Percentiles rank a stretch among this genome's conserved stretches.
Evolutionary conservation across 2,888 invertebrate genomes (phyloP).

Genomic region (Teleogryllus oceanicus): DNA sequence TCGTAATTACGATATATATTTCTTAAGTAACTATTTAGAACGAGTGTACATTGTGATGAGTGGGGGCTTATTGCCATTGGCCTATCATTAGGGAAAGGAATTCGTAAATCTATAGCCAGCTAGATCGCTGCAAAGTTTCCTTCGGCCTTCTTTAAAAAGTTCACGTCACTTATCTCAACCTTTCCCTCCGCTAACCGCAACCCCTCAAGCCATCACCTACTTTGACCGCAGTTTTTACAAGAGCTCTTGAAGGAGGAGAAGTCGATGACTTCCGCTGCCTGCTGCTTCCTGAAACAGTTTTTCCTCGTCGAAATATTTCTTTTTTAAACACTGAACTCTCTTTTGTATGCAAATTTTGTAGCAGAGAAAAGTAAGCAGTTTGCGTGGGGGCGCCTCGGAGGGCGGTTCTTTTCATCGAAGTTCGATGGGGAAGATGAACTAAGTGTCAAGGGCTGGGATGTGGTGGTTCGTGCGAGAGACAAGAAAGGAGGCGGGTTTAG

Average conservation of each 20-base stretch:
- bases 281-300: slow-evolving; percentile 18
- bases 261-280: slow-evolving; percentile 18
- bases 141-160: no score
- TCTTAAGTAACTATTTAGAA: no score
- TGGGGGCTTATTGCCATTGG: no score
- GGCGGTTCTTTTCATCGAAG: not conserved
- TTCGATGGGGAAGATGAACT: slow-evolving; percentile 6
- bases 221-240: slow-evolving; percentile 18
- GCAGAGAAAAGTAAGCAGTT: not conserved
- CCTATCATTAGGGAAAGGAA: no score
- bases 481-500: not conserved
- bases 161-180: no score
- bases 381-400: not conserved
- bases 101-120: no score
- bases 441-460: not conserved
- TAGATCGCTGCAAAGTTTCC: no score
- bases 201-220: slow-evolving; percentile 12
- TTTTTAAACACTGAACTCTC: slow-evolving; percentile 10
- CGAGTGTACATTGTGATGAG: no score
- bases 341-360: slow-evolving; percentile 18
- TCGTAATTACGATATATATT: no score
- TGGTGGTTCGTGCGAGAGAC: not conserved
- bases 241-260: slow-evolving; percentile 18
- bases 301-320: slow-evolving; percentile 18
- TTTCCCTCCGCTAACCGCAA: not conserved